A percentile compares a stretch with the other conserved stretches of the same genome.
These are phyloP conservation scores for Dugesia japonica DNA, from an alignment of 2,888 invertebrate species.

Conservation along the genomic window DNA sequence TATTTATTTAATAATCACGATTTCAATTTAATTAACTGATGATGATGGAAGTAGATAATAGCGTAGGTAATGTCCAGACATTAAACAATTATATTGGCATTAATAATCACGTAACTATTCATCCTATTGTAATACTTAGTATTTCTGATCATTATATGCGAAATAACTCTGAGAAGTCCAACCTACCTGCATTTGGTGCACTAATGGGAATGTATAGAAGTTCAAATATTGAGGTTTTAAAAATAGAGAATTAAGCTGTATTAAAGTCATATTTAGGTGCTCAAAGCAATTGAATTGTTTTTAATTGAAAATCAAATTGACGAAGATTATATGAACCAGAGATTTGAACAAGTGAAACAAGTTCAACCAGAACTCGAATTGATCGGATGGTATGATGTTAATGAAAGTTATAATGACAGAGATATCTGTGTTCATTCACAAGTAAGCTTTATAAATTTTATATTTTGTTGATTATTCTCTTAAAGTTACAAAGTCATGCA, in stretches of 20 bases:
- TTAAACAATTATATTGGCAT: background rate
- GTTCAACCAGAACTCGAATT: slow-evolving; percentile 2
- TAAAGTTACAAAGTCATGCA: slow-evolving; percentile 7
- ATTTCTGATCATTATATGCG: slow-evolving; percentile 8
- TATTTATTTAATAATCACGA: too few relatives aligned
- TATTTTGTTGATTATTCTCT: too few relatives aligned
- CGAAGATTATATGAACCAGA: slow-evolving; percentile 6
- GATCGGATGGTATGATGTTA: background rate
- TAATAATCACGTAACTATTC: background rate
- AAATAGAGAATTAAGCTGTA: too few relatives aligned
- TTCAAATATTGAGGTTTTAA: background rate
- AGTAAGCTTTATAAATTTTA: too few relatives aligned
- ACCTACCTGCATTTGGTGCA: background rate
- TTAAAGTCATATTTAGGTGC: background rate
- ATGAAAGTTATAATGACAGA: background rate
- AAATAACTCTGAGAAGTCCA: background rate
- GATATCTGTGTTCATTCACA: background rate
- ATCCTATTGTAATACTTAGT: background rate
- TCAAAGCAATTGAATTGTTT: slow-evolving; percentile 3
- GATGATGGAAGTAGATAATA: background rate
- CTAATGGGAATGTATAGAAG: background rate
- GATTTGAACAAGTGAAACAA: background rate
- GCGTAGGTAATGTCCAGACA: background rate
- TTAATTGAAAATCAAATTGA: background rate
- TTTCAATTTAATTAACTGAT: too few relatives aligned